These are phyloP conservation scores for Drosophila siamana DNA, from an alignment of 2,888 invertebrate species.

Conservation along the genomic window DNA sequence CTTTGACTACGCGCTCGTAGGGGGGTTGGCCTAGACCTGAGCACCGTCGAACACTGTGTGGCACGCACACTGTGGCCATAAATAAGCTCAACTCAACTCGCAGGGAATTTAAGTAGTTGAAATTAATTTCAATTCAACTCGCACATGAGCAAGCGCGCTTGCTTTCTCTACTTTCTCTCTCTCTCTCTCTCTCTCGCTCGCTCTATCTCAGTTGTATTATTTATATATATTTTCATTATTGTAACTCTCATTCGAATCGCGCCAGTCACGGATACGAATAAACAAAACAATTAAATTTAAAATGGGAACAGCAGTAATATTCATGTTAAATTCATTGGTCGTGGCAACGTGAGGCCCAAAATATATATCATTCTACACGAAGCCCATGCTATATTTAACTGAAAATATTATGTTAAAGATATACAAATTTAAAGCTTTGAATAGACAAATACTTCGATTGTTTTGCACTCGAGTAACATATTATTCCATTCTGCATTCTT, in stretches of 20 bases:
- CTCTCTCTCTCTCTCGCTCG: too few species aligned
- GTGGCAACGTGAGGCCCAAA: too few species aligned
- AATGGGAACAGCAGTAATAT: background rate
- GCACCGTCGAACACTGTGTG: conserved; percentile 3
- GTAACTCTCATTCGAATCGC: background rate
- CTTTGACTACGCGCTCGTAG: background rate
- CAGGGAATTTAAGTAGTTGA: conserved; percentile 64
- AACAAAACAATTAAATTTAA: conserved; percentile 2
- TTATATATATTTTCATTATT: conserved; percentile 9
- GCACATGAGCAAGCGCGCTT: conserved; percentile 19
- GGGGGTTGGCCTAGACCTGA: conserved; percentile 13
- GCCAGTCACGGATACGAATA: conserved; percentile 8
- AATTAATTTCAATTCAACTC: conserved; percentile 68
- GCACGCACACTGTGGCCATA: conserved; percentile 67
- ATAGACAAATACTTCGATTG: background rate
- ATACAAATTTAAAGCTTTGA: background rate
- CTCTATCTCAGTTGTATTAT: background rate
- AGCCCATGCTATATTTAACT: background rate
- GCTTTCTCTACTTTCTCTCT: background rate
- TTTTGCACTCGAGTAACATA: background rate
- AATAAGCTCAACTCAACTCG: conserved; percentile 52
- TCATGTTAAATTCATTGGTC: background rate
- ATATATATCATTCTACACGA: background rate
- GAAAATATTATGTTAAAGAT: background rate
- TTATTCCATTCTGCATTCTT: too few species aligned